phyloP scores from a whole-genome alignment of 2,888 invertebrate species.

The Pammene fasciana region DNA sequence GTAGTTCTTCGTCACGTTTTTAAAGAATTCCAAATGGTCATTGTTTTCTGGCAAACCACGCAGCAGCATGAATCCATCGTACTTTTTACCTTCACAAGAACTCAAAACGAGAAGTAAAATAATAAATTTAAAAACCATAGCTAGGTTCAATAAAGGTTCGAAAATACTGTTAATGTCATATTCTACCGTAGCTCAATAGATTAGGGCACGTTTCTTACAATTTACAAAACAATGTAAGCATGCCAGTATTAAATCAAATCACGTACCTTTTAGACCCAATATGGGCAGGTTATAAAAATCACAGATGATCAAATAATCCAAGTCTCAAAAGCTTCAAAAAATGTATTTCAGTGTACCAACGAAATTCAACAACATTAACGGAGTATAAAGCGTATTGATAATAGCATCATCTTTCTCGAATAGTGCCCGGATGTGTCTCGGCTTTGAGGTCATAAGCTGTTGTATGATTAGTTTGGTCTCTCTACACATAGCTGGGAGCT shows the following conservation, averaged over 20 bases:
- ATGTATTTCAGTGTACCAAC: slow-evolving; percentile 1
- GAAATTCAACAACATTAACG: neutral
- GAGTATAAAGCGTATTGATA: neutral
- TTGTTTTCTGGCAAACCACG: slow-evolving; percentile 59
- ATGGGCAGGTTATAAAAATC: too few relatives aligned
- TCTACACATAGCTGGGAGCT: slow-evolving; percentile 84
- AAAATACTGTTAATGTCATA: neutral
- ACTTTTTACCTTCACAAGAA: slow-evolving; percentile 49
- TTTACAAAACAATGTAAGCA: neutral
- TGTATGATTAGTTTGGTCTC: slow-evolving; percentile 83
- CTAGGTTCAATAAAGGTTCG: neutral
- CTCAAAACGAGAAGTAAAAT: slow-evolving; percentile 5
- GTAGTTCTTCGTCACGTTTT: slow-evolving; percentile 50
- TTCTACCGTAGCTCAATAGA: slow-evolving; percentile 10
- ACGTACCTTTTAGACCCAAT: too few relatives aligned
- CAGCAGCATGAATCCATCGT: slow-evolving; percentile 64
- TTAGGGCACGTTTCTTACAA: neutral
- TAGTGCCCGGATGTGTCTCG: slow-evolving; percentile 47
- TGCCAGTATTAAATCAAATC: neutral
- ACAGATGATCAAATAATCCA: too few relatives aligned
- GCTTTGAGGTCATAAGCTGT: slow-evolving; percentile 70
- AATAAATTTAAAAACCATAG: slow-evolving; percentile 11
- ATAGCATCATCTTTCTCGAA: neutral
- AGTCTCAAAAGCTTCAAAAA: neutral
- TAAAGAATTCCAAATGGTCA: slow-evolving; percentile 59